phyloP scores from a whole-genome alignment of 2,888 invertebrate genomes.

The Liodrosophila aerea region DNA sequence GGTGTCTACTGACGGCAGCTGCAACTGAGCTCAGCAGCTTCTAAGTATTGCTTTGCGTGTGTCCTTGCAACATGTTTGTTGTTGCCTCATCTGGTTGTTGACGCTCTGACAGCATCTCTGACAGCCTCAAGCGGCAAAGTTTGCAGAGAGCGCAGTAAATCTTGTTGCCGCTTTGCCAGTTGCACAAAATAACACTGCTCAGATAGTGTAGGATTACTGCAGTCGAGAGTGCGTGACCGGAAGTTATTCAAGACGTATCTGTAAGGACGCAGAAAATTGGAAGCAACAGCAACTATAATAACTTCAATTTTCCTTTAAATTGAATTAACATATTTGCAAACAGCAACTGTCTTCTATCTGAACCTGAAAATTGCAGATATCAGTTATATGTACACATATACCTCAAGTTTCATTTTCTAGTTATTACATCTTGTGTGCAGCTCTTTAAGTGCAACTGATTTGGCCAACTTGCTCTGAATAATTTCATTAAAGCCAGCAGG shows the following conservation, averaged over 20 bases:
- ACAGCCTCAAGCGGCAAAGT: conserved; percentile 26
- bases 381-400: no score
- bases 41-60: conserved; percentile 9
- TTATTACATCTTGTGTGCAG: conserved; percentile 3
- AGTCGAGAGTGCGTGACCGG: no score
- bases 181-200: conserved; percentile 9
- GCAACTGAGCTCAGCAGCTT: conserved; percentile 27
- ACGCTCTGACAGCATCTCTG: conserved; percentile 7
- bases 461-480: conserved; percentile 46
- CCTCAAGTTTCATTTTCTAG: no score
- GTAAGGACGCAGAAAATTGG: no score
- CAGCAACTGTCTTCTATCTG: no score
- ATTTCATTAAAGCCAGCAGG: conserved; percentile 60
- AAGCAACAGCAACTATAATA: no score
- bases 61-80: conserved; percentile 30
- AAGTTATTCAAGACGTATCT: no score
- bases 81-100: conserved; percentile 2
- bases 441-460: conserved; percentile 35
- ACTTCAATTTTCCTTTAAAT: no score
- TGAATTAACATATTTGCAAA: no score
- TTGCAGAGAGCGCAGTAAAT: conserved; percentile 20
- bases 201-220: no score
- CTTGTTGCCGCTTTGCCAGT: conserved; percentile 10
- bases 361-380: no score
- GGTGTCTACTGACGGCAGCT: conserved; percentile 27